Conservation (phyloP, 2,888 invertebrate species). For the Plutella xylostella region DNA sequence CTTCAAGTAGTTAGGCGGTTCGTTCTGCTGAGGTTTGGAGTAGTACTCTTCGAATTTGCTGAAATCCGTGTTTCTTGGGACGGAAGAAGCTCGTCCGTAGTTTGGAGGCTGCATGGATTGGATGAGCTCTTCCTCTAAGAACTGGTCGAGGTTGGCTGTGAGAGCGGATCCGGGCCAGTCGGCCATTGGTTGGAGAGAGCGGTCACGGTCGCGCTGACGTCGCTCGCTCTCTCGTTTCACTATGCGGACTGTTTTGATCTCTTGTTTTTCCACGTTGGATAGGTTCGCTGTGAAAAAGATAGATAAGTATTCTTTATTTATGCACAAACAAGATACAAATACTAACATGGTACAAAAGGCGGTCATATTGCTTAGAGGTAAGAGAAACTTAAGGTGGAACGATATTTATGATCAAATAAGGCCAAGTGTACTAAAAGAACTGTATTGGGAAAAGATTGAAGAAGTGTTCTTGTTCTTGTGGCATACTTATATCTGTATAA, state of each 20-base stretch:
- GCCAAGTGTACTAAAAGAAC: too few relatives aligned
- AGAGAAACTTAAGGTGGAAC: too few relatives aligned
- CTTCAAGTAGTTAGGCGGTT: slow-evolving; percentile 40
- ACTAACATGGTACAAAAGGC: too few relatives aligned
- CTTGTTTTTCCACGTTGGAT: slow-evolving; percentile 83
- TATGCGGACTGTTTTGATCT: slow-evolving; percentile 93
- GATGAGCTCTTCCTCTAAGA: slow-evolving; percentile 57
- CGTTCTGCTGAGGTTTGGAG: slow-evolving; percentile 26
- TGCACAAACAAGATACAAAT: not conserved
- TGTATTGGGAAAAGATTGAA: too few relatives aligned
- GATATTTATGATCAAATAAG: too few relatives aligned
- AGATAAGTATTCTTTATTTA: not conserved
- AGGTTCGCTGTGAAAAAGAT: slow-evolving; percentile 68
- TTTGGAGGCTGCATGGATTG: slow-evolving; percentile 33
- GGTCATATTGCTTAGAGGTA: too few relatives aligned
- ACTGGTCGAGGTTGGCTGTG: slow-evolving; percentile 56
- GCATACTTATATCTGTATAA: too few relatives aligned
- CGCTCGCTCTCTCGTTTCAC: slow-evolving; percentile 93
- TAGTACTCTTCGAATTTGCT: slow-evolving; percentile 51
- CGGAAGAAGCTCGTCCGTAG: slow-evolving; percentile 61
- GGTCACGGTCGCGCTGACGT: slow-evolving; percentile 83
- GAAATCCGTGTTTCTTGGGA: slow-evolving; percentile 60
- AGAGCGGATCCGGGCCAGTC: slow-evolving; percentile 55
- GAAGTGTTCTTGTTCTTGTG: too few relatives aligned
- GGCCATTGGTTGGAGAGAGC: slow-evolving; percentile 63